phyloP scores from a whole-genome alignment of 2,888 invertebrate genomes.

The Pyralis farinalis region DNA sequence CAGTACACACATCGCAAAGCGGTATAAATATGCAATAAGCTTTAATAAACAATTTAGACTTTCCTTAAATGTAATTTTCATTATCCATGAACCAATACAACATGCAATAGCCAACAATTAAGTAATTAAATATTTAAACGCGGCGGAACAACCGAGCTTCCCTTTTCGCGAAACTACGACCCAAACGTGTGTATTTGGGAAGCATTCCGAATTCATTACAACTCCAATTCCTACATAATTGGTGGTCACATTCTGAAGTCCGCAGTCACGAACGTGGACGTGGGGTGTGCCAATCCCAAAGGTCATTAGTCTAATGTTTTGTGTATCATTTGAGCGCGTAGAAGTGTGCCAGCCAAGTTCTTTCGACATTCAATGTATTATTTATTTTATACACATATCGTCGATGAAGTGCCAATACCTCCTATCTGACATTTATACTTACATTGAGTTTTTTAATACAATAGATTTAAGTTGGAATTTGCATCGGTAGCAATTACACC shows the following conservation, averaged over 20 bases:
- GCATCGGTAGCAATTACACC: too few relatives aligned
- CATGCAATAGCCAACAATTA: neutral
- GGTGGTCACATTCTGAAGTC: slow-evolving; percentile 7
- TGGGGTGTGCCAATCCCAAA: slow-evolving; percentile 15
- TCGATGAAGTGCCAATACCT: too few relatives aligned
- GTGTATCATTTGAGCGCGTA: slow-evolving; percentile 1
- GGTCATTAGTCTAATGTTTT: slow-evolving; percentile 17
- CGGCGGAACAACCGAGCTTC: neutral
- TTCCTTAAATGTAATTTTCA: too few relatives aligned
- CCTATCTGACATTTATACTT: too few relatives aligned
- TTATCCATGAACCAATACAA: too few relatives aligned
- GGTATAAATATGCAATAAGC: too few relatives aligned
- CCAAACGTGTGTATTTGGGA: slow-evolving; percentile 4
- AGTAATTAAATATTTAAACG: neutral
- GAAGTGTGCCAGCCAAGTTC: neutral
- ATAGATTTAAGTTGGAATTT: too few relatives aligned
- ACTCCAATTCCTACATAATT: slow-evolving; percentile 13
- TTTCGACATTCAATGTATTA: too few relatives aligned
- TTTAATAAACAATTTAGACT: too few relatives aligned
- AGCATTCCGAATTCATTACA: slow-evolving; percentile 11
- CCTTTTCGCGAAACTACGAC: neutral
- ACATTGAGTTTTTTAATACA: too few relatives aligned
- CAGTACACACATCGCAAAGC: too few relatives aligned
- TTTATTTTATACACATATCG: too few relatives aligned
- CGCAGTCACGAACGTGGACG: slow-evolving; percentile 12